Evolutionary conservation across 30 jellyfish, hydroid and myxozoan species (phyloP), one percentile per base, ranked within the genome.

Genomic region (Calvadosia cruxmelitensis): DNA sequence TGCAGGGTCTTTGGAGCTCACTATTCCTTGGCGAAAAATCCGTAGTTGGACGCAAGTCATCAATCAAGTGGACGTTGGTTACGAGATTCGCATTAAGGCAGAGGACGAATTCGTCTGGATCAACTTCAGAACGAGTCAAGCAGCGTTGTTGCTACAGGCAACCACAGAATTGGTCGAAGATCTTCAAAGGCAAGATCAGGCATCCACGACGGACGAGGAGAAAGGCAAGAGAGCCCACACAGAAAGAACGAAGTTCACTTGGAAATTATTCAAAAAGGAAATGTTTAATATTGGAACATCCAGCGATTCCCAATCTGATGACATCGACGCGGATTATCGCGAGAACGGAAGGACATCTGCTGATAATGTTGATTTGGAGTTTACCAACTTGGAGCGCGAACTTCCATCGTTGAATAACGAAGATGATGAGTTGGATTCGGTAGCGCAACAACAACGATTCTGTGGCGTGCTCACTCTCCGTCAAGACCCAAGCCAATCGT

Each of bases 21-120:
- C 81, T 16, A 87, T 87, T 30, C 97, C 97, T 0, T 87, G 97
- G 97, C 89, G 97, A 48, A 87, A 87, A 29, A 80, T 87, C 23
- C 80, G 97, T 27, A 83, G 94, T 29, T 87, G 93, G 93, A 78
- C 94, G 2, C 95, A 87, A 62, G 81, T 80, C 27, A 73, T 76
- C 29, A 85, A 71, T 70, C 61, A 82, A 15, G 66, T 52, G 12
- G 32, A 68, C 5, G 36, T 87, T 30, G 71, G 88, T 28, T 80
- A 53, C 31, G 97, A 87, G 72, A 68, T 87, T 33, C 80, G 50
- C 53, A 67, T 80, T 64, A 69, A 70, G 78, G 97, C 80, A 27
- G 86, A 72, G 64, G 77, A 77, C 48, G 83, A 90, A 0, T 87
- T 87, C 62, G 70, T 93, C 5, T 87, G 97, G 97, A 71, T 87